A percentile compares a stretch with the other conserved stretches of the same genome.
Conservation (phyloP, 2,113 vertebrate species). For the Sphyrna mokarran region DNA sequence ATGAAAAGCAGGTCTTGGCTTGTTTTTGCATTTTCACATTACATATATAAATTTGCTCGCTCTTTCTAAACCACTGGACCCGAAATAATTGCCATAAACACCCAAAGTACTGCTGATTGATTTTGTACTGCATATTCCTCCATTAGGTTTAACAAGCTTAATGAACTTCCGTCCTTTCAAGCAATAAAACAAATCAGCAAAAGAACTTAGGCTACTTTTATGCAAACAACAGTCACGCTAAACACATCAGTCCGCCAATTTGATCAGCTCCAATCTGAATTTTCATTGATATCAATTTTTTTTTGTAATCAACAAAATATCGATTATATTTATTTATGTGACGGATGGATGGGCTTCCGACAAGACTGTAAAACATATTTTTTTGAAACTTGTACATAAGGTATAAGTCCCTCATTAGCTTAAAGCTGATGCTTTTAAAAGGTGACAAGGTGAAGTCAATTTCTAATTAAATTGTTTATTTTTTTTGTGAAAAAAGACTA, state of each 20-base stretch:
- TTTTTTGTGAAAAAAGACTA: background rate
- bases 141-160: slow-evolving; percentile 22
- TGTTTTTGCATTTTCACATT: background rate
- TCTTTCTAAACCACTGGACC: background rate
- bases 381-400: background rate
- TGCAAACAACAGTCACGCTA: background rate
- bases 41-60: background rate
- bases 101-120: background rate
- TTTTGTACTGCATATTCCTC: background rate
- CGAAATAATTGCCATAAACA: slow-evolving; percentile 8
- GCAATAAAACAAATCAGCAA: background rate
- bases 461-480: background rate
- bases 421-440: background rate
- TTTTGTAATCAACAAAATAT: background rate
- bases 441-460: background rate
- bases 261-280: slow-evolving; percentile 1
- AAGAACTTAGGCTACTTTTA: background rate
- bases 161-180: background rate
- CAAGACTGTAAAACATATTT: background rate
- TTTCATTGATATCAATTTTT: slow-evolving; percentile 6
- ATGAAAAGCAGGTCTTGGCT: background rate
- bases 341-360: background rate
- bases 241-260: background rate
- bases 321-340: background rate
- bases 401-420: background rate